phyloP scores from a whole-genome alignment of 2,888 invertebrate species.

The Macrosoma leucophasiata region DNA sequence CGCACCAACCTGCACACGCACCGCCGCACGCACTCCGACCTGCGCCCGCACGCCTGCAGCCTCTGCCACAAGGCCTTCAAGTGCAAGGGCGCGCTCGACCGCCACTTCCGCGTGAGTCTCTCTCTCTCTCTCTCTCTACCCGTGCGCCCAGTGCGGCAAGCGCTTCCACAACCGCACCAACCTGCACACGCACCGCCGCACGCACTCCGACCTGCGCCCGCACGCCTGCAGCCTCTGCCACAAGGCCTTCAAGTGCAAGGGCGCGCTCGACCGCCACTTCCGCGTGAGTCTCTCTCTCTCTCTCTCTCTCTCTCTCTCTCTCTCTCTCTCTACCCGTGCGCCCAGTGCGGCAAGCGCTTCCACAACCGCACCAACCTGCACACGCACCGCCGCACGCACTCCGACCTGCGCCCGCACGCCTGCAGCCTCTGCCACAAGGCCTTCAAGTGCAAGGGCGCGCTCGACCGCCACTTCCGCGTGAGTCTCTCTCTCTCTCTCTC shows the following conservation, averaged over 20 bases:
- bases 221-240: slow-evolving; percentile 51
- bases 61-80: slow-evolving; percentile 60
- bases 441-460: slow-evolving; percentile 59
- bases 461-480: slow-evolving; percentile 54
- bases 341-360: slow-evolving; percentile 53
- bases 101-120: slow-evolving; percentile 46
- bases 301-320: background rate
- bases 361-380: slow-evolving; percentile 57
- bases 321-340: background rate
- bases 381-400: slow-evolving; percentile 60
- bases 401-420: slow-evolving; percentile 50
- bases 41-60: slow-evolving; percentile 50
- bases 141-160: slow-evolving; percentile 43
- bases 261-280: slow-evolving; percentile 54
- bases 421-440: slow-evolving; percentile 55
- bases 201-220: slow-evolving; percentile 56
- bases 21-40: slow-evolving; percentile 56
- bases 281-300: slow-evolving; percentile 31
- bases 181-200: slow-evolving; percentile 56
- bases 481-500: slow-evolving; percentile 7
- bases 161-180: slow-evolving; percentile 59
- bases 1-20: slow-evolving; percentile 59
- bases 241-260: slow-evolving; percentile 61
- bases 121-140: background rate
- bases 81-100: slow-evolving; percentile 54